Percentiles rank a stretch among this genome's conserved stretches.
Conservation (phyloP, 2,797 vertebrate species). For the Choloepus didactylus region DNA sequence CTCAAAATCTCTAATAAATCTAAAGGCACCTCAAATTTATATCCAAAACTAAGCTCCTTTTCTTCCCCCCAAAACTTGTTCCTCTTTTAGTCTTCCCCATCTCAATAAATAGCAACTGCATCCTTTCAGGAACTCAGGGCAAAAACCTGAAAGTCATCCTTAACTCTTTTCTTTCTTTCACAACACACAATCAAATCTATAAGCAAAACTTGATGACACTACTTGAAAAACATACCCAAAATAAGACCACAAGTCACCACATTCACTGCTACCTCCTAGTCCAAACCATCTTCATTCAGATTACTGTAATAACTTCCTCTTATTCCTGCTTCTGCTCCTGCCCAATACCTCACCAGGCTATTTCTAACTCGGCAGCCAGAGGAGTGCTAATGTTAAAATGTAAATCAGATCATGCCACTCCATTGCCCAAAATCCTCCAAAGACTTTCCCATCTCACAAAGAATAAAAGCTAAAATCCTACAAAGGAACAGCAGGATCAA, state of each 20-base stretch:
- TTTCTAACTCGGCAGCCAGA: not conserved
- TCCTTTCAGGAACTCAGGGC: not conserved
- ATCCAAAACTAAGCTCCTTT: constrained; percentile 7
- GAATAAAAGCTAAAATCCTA: not conserved
- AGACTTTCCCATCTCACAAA: not conserved
- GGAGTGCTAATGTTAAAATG: constrained; percentile 1
- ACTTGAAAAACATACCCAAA: constrained; percentile 23
- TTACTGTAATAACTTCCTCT: not conserved
- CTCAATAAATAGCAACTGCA: not conserved
- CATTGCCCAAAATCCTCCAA: not conserved
- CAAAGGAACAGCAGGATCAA: not conserved
- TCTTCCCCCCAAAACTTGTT: not conserved
- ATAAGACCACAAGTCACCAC: not conserved
- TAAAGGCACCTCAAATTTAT: not conserved
- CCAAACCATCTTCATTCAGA: constrained; percentile 38
- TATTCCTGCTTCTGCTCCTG: not conserved
- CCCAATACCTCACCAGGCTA: not conserved
- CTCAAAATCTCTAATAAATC: not conserved
- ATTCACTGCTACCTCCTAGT: not conserved
- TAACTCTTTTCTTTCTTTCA: not conserved
- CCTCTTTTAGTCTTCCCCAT: not conserved
- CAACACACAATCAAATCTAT: not conserved
- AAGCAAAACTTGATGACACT: not conserved
- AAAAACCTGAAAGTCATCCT: not conserved
- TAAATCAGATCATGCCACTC: not conserved